phyloP scores from a whole-genome alignment of 2,888 invertebrate species.

The Drosophila falleni region DNA sequence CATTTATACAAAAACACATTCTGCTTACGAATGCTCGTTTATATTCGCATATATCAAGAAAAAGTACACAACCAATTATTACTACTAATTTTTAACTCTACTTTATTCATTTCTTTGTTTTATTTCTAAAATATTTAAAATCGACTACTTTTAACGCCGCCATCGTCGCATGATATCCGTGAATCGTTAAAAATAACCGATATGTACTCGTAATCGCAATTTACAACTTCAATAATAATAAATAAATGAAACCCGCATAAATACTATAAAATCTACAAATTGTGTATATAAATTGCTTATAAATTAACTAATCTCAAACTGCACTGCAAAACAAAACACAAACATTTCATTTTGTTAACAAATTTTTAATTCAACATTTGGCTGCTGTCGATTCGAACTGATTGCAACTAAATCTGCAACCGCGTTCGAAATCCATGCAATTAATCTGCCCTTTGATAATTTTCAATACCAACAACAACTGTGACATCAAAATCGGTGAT shows the following conservation, averaged over 20 bases:
- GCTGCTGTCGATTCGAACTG: conserved; percentile 44
- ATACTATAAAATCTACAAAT: conserved; percentile 26
- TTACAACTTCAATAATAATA: conserved; percentile 16
- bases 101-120: conserved; percentile 69
- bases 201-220: conserved; percentile 35
- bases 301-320: conserved; percentile 41
- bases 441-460: conserved; percentile 25
- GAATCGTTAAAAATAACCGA: conserved; percentile 47
- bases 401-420: conserved; percentile 20
- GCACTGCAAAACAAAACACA: conserved; percentile 51
- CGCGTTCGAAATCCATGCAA: conserved; percentile 20
- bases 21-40: conserved; percentile 34
- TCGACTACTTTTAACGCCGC: conserved; percentile 54
- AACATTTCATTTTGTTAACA: conserved; percentile 43
- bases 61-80: conserved; percentile 39
- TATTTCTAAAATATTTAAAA: conserved; percentile 53
- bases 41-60: conserved; percentile 43
- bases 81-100: conserved; percentile 74
- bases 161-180: conserved; percentile 50
- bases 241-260: conserved; percentile 4
- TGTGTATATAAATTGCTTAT: conserved; percentile 45
- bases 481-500: conserved; percentile 49
- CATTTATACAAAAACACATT: conserved; percentile 29
- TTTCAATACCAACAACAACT: conserved; percentile 33
- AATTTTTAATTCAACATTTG: conserved; percentile 32